Percentiles rank a stretch among this genome's conserved stretches.
Conservation (phyloP, 1,140 invertebrate genomes). For the Dendroctonus ponderosae region DNA sequence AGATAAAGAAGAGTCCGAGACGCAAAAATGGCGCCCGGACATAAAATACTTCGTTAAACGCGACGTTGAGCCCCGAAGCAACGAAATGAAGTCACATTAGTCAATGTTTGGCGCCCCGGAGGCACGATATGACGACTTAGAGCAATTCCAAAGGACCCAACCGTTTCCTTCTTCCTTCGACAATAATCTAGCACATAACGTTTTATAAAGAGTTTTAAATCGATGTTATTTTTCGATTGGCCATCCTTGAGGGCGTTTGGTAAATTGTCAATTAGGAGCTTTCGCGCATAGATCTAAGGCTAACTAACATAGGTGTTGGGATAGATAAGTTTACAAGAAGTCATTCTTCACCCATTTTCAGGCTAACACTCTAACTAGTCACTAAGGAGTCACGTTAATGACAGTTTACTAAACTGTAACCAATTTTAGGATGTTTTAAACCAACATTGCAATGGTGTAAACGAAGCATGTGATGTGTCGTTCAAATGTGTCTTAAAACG, state of each 20-base stretch:
- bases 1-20: slow-evolving; percentile 46
- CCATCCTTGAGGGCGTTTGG: neutral
- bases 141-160: slow-evolving; percentile 12
- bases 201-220: neutral
- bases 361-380: neutral
- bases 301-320: slow-evolving; percentile 32
- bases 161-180: neutral
- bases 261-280: neutral
- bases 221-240: neutral
- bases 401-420: neutral
- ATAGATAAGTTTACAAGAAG: slow-evolving; percentile 22
- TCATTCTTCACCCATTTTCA: neutral
- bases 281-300: neutral
- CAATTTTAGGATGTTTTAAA: neutral
- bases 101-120: neutral
- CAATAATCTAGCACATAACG: neutral
- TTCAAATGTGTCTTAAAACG: slow-evolving; percentile 27
- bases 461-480: slow-evolving; percentile 1
- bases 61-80: slow-evolving; percentile 25
- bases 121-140: neutral
- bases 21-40: slow-evolving; percentile 46
- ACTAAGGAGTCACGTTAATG: slow-evolving; percentile 1
- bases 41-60: slow-evolving; percentile 49
- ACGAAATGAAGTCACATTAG: slow-evolving; percentile 1
- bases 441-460: slow-evolving; percentile 9